These are phyloP conservation scores for Chrysina gloriosa DNA, from an alignment of 2,888 invertebrate species.

Conservation along the genomic window DNA sequence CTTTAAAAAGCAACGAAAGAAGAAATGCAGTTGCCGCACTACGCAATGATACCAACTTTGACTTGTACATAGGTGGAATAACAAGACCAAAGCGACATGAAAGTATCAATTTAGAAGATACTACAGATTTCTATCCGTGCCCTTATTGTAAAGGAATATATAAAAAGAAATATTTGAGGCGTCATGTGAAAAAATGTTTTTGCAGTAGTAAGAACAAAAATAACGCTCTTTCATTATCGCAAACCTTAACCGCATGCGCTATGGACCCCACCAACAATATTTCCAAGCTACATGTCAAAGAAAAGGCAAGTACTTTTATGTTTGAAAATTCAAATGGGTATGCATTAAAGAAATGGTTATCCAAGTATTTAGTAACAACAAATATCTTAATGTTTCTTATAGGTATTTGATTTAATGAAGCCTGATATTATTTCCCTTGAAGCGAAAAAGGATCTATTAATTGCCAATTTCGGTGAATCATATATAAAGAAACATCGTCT, in stretches of 20 bases:
- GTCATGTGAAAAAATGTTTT: slow-evolving; percentile 44
- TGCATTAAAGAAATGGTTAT: background rate
- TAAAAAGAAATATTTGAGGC: slow-evolving; percentile 41
- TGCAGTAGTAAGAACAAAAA: too few species aligned
- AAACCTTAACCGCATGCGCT: slow-evolving; percentile 45
- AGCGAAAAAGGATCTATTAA: slow-evolving; percentile 49
- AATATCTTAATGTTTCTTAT: slow-evolving; percentile 1
- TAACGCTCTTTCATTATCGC: slow-evolving; percentile 42
- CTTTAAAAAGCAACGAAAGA: slow-evolving; percentile 44
- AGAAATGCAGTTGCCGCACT: slow-evolving; percentile 33
- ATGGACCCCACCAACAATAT: too few species aligned
- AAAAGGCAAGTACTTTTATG: slow-evolving; percentile 17
- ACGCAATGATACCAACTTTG: slow-evolving; percentile 45
- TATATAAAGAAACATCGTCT: slow-evolving; percentile 50
- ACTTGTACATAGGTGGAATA: slow-evolving; percentile 41
- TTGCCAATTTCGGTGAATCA: slow-evolving; percentile 47
- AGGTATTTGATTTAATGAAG: slow-evolving; percentile 49
- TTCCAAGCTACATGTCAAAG: too few species aligned
- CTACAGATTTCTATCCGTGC: slow-evolving; percentile 46
- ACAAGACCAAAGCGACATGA: slow-evolving; percentile 35
- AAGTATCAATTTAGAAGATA: too few species aligned
- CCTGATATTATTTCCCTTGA: slow-evolving; percentile 47
- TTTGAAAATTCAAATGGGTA: background rate
- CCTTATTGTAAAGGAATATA: slow-evolving; percentile 44
- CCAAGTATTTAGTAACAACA: too few species aligned